phyloP scores from a whole-genome alignment of 1,140 invertebrate genomes.

The Bombus difficillimus region DNA sequence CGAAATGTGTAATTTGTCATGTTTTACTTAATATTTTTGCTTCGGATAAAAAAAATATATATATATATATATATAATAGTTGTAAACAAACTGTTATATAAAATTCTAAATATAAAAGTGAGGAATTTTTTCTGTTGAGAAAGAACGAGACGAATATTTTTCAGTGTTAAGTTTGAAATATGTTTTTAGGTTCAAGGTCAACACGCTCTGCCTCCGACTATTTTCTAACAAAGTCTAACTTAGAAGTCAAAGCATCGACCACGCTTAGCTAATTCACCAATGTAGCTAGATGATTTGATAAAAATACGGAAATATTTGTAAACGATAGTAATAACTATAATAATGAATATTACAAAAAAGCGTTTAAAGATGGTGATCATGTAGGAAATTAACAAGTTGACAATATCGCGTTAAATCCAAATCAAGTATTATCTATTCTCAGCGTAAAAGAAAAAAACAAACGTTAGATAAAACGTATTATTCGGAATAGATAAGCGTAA shows the following conservation, averaged over 20 bases:
- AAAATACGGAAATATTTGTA: not conserved
- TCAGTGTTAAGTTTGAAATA: not conserved
- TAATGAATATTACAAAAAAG: not conserved
- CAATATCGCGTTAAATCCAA: not conserved
- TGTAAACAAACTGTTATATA: not conserved
- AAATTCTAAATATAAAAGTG: not conserved
- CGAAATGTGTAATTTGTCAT: not conserved
- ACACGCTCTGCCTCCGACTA: not conserved
- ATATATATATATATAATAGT: not conserved
- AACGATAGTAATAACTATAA: no score
- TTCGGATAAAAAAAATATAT: no score
- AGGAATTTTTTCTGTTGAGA: no score
- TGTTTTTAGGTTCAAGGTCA: slow-evolving; percentile 47
- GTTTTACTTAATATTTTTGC: no score
- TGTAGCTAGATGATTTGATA: slow-evolving; percentile 11
- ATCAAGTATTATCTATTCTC: not conserved
- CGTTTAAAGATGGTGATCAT: not conserved
- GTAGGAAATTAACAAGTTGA: not conserved
- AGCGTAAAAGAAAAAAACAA: not conserved
- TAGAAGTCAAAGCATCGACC: slow-evolving; percentile 23
- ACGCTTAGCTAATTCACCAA: slow-evolving; percentile 44
- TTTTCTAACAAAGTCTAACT: not conserved
- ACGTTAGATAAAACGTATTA: not conserved
- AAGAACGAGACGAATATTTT: not conserved
- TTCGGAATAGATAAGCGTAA: not conserved